Evolutionary conservation across 2,113 vertebrate genomes (phyloP), one percentile per base, ranked within the genome.

Genomic region (Elephantulus edwardii): DNA sequence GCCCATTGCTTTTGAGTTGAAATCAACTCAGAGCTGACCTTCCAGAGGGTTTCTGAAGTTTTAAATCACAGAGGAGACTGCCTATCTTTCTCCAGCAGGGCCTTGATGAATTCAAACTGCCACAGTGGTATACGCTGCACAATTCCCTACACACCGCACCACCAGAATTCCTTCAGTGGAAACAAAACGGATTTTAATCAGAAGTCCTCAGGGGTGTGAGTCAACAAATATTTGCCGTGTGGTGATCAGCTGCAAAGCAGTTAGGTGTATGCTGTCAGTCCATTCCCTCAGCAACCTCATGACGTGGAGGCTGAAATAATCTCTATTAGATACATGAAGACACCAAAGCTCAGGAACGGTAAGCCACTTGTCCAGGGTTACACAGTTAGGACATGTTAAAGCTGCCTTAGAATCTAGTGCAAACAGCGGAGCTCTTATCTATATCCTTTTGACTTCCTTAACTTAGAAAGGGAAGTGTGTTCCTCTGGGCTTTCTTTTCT

Each of bases 261-360:
- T 72, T 7, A 74, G 66, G 48, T 30, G 26, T 42, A 28, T 8
- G 1, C 66, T 60, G 68, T 79, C 12, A 0, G 54, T 79, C 44
- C 17, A 33, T 30, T 50, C 33, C n/a, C 26, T 56, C 35, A 17
- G 40, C 38, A 85, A 72, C 46, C 58, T 58, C 33, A 24, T 24
- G 33, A 75, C 86, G 8, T 2, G 44, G 62, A 33, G 30, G 8
- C 71, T 92, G 46, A 46, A 38, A 58, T 66, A 35, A 38, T 40
- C 68, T 87, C 35, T 6, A 58, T 14, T 87, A 22, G 20, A 42
- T 79, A 54, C 20, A 87, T 40, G 33, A 85, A 22, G 58, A 81
- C 48, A 52, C 75, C 35, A 54, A 64, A 56, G 60, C 42, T 93
- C 84, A 84, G 93, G 56, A 64, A 93, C 60, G 54, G 30, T 19